A percentile compares a stretch with the other conserved stretches of the same genome.
These are phyloP conservation scores for Phyto melanocephala DNA, from an alignment of 2,888 invertebrate species.

Conservation along the genomic window DNA sequence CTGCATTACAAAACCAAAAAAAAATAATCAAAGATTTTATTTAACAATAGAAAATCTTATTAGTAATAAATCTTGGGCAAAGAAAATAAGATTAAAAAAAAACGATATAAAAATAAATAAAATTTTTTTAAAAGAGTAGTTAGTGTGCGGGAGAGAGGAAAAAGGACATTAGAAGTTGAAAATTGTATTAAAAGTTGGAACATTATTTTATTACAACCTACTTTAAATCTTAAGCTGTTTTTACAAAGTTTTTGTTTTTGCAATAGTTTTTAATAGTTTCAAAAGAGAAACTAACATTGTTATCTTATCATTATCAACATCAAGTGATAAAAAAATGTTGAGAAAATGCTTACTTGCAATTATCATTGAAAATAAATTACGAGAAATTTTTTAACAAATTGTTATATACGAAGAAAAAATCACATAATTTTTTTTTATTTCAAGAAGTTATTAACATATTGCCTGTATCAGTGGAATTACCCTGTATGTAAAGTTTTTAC, in stretches of 20 bases:
- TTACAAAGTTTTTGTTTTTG: neutral
- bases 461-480: too few relatives aligned
- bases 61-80: constrained; percentile 55
- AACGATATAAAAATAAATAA: too few relatives aligned
- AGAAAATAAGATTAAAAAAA: constrained; percentile 11
- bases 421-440: too few relatives aligned
- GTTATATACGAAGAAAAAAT: too few relatives aligned
- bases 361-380: neutral
- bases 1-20: neutral
- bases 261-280: neutral
- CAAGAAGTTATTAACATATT: too few relatives aligned
- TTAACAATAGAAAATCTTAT: constrained; percentile 50
- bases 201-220: constrained; percentile 1
- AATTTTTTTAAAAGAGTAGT: too few relatives aligned
- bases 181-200: constrained; percentile 11
- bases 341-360: constrained; percentile 1
- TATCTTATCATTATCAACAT: constrained; percentile 36
- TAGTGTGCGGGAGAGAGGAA: too few relatives aligned
- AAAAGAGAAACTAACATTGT: constrained; percentile 7
- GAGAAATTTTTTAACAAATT: too few relatives aligned
- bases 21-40: neutral
- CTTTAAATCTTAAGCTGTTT: constrained; percentile 46
- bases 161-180: too few relatives aligned
- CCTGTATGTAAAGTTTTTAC: too few relatives aligned
- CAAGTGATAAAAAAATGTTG: neutral